A percentile compares a stretch with the other conserved stretches of the same genome.
These are phyloP conservation scores for Protonemura montana DNA, from an alignment of 2,888 invertebrate genomes.

Conservation along the genomic window DNA sequence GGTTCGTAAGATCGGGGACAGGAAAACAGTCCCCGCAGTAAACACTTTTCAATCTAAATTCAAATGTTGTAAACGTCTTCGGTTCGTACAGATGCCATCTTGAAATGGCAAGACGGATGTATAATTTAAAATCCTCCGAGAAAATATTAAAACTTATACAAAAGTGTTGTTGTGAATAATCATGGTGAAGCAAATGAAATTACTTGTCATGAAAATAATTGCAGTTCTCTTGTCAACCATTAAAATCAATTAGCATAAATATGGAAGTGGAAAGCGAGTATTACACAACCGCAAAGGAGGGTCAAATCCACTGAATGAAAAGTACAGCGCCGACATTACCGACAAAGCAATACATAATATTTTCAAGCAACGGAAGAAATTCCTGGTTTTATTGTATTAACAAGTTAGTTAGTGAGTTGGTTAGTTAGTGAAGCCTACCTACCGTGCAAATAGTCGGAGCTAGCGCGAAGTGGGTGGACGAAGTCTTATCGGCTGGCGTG, in stretches of 20 bases:
- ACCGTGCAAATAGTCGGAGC: conserved; percentile 60
- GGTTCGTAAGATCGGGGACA: neutral
- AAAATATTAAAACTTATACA: neutral
- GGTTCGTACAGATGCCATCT: conserved; percentile 20
- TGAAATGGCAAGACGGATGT: conserved; percentile 3
- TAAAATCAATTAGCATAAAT: neutral
- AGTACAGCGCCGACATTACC: too few relatives aligned
- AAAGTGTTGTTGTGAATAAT: neutral
- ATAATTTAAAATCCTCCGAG: neutral
- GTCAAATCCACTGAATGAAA: too few relatives aligned
- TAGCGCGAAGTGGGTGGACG: conserved; percentile 55
- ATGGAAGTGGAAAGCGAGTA: neutral
- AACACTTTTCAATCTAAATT: conserved; percentile 47
- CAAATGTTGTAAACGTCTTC: conserved; percentile 31
- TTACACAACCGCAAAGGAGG: too few relatives aligned
- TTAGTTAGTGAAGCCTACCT: conserved; percentile 43
- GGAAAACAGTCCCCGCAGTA: conserved; percentile 27
- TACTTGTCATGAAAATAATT: neutral
- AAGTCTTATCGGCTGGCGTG: conserved; percentile 46
- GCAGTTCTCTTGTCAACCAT: neutral
- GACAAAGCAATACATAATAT: too few relatives aligned
- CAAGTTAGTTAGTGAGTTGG: neutral
- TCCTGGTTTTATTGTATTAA: neutral
- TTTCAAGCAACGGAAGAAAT: too few relatives aligned
- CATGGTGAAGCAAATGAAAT: neutral